Base-by-base conservation (phyloP, 2,888 invertebrate genomes). In the Hirtodrosophila confusa region DNA sequence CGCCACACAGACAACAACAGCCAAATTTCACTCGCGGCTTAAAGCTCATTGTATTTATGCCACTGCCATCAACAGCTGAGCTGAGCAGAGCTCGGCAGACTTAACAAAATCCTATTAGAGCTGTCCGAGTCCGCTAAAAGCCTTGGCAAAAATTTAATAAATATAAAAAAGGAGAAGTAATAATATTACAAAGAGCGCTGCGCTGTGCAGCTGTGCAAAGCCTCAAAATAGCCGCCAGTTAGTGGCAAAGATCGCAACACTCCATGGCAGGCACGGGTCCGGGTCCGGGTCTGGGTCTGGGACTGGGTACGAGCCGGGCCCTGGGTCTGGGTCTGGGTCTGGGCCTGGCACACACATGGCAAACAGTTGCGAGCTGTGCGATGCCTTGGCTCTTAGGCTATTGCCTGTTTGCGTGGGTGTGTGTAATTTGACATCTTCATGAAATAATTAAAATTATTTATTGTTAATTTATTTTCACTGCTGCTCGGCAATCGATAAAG, bases 401-500 rank as follows among this genome's bases (percentile, higher is more conserved):
- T 75, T 62, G 75, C 48, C 70, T 61, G 56, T 39, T 69, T 66
- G 63, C 55, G 76, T 80, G 87, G 79, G 80, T 80, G 89, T 78
- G 80, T 80, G 78, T 88, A 88, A 87, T 86, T 88, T 88, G 86
- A 86, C 88, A 80, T 80, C 86, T 89, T 89, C 74, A 86, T 89
- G 89, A 79, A 89, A 89, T 88, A 86, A 88, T 89, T 86, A 88
- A 84, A 86, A 84, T 84, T 84, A 86, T 89, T 89, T 86, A 78
- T 86, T 88, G 71, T 88, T 87, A 87, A 84, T 88, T 84, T 84
- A 84, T 86, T 86, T 82, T 84, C 66, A 65, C 79, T 84, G 65
- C 50, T 78, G 56, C 50, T 24, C 70, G 54, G 41, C 78, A 64
- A 70, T 70, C 77, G 85, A 86, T 85, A 64, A 75, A 85, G 75